Base-by-base conservation (phyloP, 1,140 invertebrate species). In the Drepana arcuata region DNA sequence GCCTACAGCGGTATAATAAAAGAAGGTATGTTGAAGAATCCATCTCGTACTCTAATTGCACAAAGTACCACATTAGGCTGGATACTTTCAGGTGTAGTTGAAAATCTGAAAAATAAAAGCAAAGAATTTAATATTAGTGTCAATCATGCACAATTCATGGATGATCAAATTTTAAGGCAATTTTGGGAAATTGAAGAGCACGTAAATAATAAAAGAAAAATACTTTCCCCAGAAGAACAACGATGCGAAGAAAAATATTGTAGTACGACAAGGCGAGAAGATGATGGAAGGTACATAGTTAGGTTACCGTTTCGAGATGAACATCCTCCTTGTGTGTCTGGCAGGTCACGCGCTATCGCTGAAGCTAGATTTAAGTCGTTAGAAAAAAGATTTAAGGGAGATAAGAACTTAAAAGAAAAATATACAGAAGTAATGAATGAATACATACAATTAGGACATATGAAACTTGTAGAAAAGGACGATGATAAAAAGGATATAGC, bases 381-480 rank as follows among this genome's bases (percentile, higher is more conserved):
- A 23, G 43, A 46, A 31, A 14, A 9, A 9, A 46, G 27, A 28
- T 37, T 40, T 14, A 15, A 14, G 14, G 35, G 32, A 26, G 33
- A 36, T 40, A 5, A 16, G 12, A 14, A 16, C 2, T 14, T 46
- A 7, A 46, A 46, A 25, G 14, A 26, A 9, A 14, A 35, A 15
- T 46, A 46, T 27, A 27, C 1, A 9, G 21, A 46, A n/a, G 43
- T 46, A 3, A 40, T 46, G 9, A 24, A 46, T 14, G 43, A 46
- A 35, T 46, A 40, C 26, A 4, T 46, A n/a, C 12, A 40, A 2
- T 31, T 37, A 40, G 34, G 34, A 32, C 26, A 51, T 29, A 40
- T 46, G 41, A 27, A 27, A 25, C 14, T 33, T 24, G 41, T 28
- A 34, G 27, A 18, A 41, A 34, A 23, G 7, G 12, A 23, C 2